Percentiles rank a stretch among this genome's conserved stretches.
Conservation (phyloP, 1,140 invertebrate species). For the Trichonephila clavipes region DNA sequence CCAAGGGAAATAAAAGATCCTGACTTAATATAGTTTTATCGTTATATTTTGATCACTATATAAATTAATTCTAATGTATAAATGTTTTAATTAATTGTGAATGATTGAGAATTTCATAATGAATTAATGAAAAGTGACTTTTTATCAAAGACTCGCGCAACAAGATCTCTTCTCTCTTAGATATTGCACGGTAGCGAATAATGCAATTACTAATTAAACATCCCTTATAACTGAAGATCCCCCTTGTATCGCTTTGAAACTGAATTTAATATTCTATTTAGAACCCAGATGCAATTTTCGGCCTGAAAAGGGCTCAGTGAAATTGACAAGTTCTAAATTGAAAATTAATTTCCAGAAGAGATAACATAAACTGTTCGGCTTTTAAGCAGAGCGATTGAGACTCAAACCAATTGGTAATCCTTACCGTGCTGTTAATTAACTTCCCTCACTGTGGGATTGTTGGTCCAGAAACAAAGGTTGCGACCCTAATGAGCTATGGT, state of each 20-base stretch:
- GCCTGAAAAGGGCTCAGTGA: constrained; percentile 20
- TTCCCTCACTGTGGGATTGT: neutral
- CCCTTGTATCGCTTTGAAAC: neutral
- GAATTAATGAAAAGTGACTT: neutral
- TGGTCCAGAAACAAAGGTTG: constrained; percentile 26
- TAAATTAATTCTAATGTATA: too few species aligned
- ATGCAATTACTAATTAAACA: neutral
- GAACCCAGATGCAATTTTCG: neutral
- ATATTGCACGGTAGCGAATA: neutral
- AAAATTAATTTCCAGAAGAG: constrained; percentile 46
- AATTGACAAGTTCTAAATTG: constrained; percentile 36
- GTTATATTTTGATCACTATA: too few species aligned
- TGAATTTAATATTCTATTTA: constrained; percentile 24
- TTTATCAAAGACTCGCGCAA: neutral
- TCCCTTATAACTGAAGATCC: constrained; percentile 6
- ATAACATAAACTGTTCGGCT: constrained; percentile 44
- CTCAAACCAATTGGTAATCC: constrained; percentile 28
- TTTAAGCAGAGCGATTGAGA: constrained; percentile 41
- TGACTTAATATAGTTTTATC: too few species aligned
- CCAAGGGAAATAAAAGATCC: too few species aligned
- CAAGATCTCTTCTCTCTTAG: neutral
- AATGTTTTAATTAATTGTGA: too few species aligned
- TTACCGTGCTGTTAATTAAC: constrained; percentile 46
- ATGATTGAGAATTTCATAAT: too few species aligned
- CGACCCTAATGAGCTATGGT: constrained; percentile 12